phyloP scores from a whole-genome alignment of 1,140 invertebrate genomes.

The Cataglyphis hispanica region DNA sequence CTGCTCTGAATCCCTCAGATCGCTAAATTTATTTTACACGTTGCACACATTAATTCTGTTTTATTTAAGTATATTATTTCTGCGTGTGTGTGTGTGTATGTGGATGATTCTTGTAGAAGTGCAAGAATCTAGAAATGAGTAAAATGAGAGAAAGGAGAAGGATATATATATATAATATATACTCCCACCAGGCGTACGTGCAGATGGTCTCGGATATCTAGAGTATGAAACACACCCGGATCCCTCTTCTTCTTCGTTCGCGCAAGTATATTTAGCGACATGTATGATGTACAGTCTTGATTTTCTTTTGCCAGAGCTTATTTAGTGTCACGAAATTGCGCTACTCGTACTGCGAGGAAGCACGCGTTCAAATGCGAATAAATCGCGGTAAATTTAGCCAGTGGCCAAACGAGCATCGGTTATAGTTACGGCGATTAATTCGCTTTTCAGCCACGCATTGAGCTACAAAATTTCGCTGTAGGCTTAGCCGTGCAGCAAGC shows the following conservation, averaged over 20 bases:
- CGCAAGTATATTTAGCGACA: conserved; percentile 70
- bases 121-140: conserved; percentile 37
- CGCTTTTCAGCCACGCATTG: conserved; percentile 10
- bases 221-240: conserved; percentile 10
- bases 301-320: conserved; percentile 27
- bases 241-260: neutral
- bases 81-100: neutral
- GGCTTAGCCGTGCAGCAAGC: neutral
- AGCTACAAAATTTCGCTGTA: conserved; percentile 19
- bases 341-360: neutral
- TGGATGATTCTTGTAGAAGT: conserved; percentile 47
- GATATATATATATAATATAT: too few species aligned
- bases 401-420: conserved; percentile 5
- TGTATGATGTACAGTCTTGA: neutral
- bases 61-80: neutral
- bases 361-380: conserved; percentile 22
- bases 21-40: conserved; percentile 48
- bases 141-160: conserved; percentile 13
- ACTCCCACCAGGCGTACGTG: conserved; percentile 5
- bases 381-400: conserved; percentile 52
- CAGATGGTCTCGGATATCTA: conserved; percentile 59
- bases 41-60: conserved; percentile 15
- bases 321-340: conserved; percentile 44
- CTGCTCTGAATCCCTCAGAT: neutral
- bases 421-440: conserved; percentile 42